Percentiles rank a stretch among this genome's conserved stretches.
Conservation (phyloP, 2,888 invertebrate species). For the Eucera pruinosa region DNA sequence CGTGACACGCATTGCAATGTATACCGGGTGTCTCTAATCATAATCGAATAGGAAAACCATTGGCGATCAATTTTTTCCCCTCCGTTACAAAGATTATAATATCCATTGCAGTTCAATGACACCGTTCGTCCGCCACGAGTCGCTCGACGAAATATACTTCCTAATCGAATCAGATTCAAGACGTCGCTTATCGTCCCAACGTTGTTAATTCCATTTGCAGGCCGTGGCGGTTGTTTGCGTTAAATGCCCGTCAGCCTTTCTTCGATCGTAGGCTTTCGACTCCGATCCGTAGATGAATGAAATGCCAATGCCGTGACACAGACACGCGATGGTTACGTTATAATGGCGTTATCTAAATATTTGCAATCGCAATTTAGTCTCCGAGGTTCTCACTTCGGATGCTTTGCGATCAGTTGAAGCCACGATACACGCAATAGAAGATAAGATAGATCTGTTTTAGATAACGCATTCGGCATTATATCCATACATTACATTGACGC, state of each 20-base stretch:
- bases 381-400: background rate
- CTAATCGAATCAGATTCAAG: slow-evolving; percentile 81
- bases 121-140: slow-evolving; percentile 44
- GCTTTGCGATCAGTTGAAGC: background rate
- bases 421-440: background rate
- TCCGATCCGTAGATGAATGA: slow-evolving; percentile 23
- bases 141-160: slow-evolving; percentile 73
- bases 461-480: background rate
- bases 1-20: slow-evolving; percentile 60
- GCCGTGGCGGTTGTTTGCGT: slow-evolving; percentile 56
- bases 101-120: slow-evolving; percentile 50
- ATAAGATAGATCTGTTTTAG: background rate
- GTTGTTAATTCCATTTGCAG: slow-evolving; percentile 81
- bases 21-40: slow-evolving; percentile 60
- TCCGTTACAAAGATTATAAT: background rate
- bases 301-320: slow-evolving; percentile 35
- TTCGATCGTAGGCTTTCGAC: slow-evolving; percentile 30
- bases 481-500: background rate
- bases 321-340: slow-evolving; percentile 12
- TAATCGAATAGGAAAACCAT: slow-evolving; percentile 42
- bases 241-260: slow-evolving; percentile 37
- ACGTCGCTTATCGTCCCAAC: slow-evolving; percentile 78
- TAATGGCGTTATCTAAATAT: background rate
- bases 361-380: background rate
- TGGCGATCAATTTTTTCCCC: background rate